A percentile compares a stretch with the other conserved stretches of the same genome.
phyloP scores from a whole-genome alignment of 2,888 invertebrate species.

The Exocentrus adspersus region DNA sequence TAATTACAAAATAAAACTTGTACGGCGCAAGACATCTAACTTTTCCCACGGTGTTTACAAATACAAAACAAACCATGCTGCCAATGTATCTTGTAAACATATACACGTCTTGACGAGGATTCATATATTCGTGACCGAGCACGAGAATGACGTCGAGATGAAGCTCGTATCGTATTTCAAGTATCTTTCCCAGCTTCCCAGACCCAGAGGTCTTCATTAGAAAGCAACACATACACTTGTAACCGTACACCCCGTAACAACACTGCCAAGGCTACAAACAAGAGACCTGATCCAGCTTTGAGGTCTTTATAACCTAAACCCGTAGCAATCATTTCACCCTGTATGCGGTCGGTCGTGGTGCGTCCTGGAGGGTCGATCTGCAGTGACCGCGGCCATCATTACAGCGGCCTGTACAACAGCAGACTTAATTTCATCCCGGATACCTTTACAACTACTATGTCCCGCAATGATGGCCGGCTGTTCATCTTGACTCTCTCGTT shows the following conservation, averaged over 20 bases:
- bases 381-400: constrained; percentile 43
- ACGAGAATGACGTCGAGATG: not conserved
- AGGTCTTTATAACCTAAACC: too few relatives aligned
- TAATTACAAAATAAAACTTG: too few relatives aligned
- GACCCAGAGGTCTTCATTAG: constrained; percentile 22
- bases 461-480: constrained; percentile 10
- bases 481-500: constrained; percentile 17
- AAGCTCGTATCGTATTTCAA: constrained; percentile 20
- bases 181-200: constrained; percentile 8
- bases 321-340: not conserved
- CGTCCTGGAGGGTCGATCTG: constrained; percentile 36
- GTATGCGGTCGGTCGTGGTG: constrained; percentile 18
- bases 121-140: not conserved
- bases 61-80: not conserved
- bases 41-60: not conserved
- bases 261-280: constrained; percentile 38
- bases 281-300: too few relatives aligned
- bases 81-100: not conserved
- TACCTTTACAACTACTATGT: constrained; percentile 28
- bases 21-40: not conserved
- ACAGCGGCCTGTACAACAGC: constrained; percentile 38
- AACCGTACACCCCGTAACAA: constrained; percentile 35
- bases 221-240: constrained; percentile 29
- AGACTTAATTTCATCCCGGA: constrained; percentile 43
- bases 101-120: not conserved